Evolutionary conservation across 2,888 invertebrate genomes (phyloP).

Genomic region (Idaea aversata): DNA sequence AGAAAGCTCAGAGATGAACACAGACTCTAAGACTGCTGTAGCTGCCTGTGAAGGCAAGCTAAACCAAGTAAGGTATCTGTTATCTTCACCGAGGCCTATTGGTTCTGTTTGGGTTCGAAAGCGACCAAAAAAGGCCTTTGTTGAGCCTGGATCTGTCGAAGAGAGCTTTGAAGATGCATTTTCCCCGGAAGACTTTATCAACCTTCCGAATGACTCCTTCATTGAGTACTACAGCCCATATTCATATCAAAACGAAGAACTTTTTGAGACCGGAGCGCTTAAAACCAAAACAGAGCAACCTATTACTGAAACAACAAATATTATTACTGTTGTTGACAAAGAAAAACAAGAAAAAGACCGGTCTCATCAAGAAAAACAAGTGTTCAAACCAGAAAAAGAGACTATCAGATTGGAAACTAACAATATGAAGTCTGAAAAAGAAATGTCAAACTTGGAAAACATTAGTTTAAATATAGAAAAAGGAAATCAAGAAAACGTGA

Average conservation of each 20-base stretch:
- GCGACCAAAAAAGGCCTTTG: constrained; percentile 49
- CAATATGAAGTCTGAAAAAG: neutral
- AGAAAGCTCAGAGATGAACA: constrained; percentile 47
- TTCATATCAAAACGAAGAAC: constrained; percentile 40
- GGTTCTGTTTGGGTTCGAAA: constrained; percentile 35
- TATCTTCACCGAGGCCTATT: constrained; percentile 40
- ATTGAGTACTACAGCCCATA: constrained; percentile 48
- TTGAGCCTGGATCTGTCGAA: constrained; percentile 53
- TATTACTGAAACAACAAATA: constrained; percentile 21
- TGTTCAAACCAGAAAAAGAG: constrained; percentile 5
- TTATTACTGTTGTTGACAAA: constrained; percentile 16
- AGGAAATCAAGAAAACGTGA: neutral
- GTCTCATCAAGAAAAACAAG: neutral
- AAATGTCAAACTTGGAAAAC: constrained; percentile 6
- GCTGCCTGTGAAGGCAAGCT: constrained; percentile 61
- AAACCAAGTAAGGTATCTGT: constrained; percentile 50
- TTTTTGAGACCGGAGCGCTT: constrained; percentile 44
- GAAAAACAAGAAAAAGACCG: neutral
- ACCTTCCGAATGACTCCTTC: constrained; percentile 41
- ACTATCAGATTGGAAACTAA: constrained; percentile 5
- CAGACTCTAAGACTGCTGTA: constrained; percentile 49
- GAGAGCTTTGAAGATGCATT: constrained; percentile 67
- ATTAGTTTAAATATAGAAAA: neutral
- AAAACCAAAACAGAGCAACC: constrained; percentile 45
- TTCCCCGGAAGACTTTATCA: constrained; percentile 54